Evolutionary conservation across 2,888 invertebrate species (phyloP).

Genomic region (Calephelis perditalis): DNA sequence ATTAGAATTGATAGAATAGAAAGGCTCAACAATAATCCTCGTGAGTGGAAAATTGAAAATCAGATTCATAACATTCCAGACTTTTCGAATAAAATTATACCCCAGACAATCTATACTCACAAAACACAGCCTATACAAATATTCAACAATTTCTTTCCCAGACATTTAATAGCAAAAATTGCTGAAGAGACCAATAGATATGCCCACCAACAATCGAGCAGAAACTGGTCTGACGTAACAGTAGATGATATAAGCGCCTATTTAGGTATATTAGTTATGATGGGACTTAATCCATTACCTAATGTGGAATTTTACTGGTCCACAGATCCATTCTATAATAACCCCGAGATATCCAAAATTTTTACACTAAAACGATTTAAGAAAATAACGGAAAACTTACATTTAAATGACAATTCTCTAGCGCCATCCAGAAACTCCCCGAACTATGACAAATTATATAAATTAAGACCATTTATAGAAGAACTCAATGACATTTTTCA

Average conservation of each 20-base stretch:
- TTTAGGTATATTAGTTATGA: background rate
- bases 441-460: background rate
- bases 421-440: background rate
- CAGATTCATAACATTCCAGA: conserved; percentile 13
- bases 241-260: background rate
- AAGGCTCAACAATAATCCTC: no score
- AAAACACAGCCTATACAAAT: conserved; percentile 19
- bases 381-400: background rate
- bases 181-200: background rate
- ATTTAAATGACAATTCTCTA: background rate
- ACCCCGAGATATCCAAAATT: background rate
- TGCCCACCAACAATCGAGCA: conserved; percentile 4
- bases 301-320: background rate
- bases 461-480: conserved; percentile 1
- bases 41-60: no score
- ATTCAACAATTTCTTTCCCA: no score
- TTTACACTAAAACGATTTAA: background rate
- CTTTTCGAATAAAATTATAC: conserved; percentile 14
- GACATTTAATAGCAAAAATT: no score
- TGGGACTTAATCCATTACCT: background rate
- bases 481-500: conserved; percentile 2
- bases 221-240: conserved; percentile 21
- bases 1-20: no score
- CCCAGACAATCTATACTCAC: conserved; percentile 14
- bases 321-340: conserved; percentile 1